Evolutionary conservation across 2,113 vertebrate species (phyloP).

Genomic region (Corydoras maculifer): DNA sequence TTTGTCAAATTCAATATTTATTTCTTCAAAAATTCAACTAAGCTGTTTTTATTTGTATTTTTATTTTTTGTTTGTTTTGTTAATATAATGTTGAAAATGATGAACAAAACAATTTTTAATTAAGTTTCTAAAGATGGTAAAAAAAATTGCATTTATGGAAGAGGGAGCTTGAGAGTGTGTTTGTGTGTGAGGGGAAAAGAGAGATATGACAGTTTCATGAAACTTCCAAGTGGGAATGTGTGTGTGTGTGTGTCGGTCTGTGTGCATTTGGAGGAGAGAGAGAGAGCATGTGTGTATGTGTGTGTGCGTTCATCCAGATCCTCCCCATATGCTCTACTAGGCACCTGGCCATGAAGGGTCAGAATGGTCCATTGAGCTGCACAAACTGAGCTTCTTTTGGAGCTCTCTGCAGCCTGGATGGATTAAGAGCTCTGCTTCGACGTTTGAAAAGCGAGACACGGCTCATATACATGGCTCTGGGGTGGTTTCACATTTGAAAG

Average conservation of each 20-base stretch:
- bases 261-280: constrained; percentile 1
- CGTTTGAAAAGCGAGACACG: constrained; percentile 6
- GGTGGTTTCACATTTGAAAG: constrained; percentile 6
- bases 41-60: too few relatives aligned
- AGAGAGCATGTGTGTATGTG: constrained; percentile 4
- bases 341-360: constrained; percentile 54
- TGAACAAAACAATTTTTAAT: background rate
- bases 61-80: too few relatives aligned
- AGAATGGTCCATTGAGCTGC: constrained; percentile 59
- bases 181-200: constrained; percentile 1
- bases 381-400: constrained; percentile 51
- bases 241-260: constrained; percentile 7
- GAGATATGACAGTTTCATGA: constrained; percentile 5
- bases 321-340: constrained; percentile 51
- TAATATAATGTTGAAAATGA: too few relatives aligned
- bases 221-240: constrained; percentile 3
- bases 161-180: constrained; percentile 21
- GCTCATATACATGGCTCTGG: constrained; percentile 20
- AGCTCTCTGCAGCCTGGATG: constrained; percentile 2
- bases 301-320: constrained; percentile 36
- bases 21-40: too few relatives aligned
- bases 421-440: constrained; percentile 20
- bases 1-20: too few relatives aligned
- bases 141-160: background rate
- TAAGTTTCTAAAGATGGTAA: background rate